These are phyloP conservation scores for Cylindroiulus punctatus DNA, from an alignment of 2,888 invertebrate species.

Conservation along the genomic window DNA sequence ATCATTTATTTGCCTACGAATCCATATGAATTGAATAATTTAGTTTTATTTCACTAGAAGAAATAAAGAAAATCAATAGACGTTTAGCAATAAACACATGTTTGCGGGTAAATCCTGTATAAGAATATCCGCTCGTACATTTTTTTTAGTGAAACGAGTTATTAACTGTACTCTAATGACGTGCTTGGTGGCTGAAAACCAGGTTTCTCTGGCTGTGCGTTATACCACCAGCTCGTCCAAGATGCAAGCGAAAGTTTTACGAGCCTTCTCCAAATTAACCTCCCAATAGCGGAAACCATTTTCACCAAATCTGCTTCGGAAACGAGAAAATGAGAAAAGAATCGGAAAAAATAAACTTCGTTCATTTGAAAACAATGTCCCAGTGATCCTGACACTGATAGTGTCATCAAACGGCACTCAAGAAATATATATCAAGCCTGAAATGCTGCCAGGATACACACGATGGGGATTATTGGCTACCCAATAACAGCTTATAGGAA, in stretches of 20 bases:
- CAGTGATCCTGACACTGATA: constrained; percentile 39
- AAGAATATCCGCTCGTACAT: too few species aligned
- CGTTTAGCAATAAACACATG: too few species aligned
- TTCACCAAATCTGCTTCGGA: constrained; percentile 47
- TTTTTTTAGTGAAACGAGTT: too few species aligned
- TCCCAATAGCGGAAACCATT: constrained; percentile 44
- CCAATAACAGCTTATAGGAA: constrained; percentile 45
- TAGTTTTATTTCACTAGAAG: too few species aligned
- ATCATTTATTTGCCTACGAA: too few species aligned
- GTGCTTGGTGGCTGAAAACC: too few species aligned
- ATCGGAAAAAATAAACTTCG: constrained; percentile 35
- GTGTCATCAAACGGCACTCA: constrained; percentile 42
- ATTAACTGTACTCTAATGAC: too few species aligned
- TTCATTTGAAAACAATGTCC: constrained; percentile 45
- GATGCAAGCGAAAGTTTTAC: constrained; percentile 24
- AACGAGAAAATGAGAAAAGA: constrained; percentile 42
- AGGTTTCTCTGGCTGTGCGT: not conserved
- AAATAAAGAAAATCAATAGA: too few species aligned
- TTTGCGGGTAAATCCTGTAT: too few species aligned
- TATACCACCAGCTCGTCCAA: not conserved
- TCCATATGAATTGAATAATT: too few species aligned
- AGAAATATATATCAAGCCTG: constrained; percentile 35
- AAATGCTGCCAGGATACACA: constrained; percentile 34
- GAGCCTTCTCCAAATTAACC: constrained; percentile 47
- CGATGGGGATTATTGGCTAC: constrained; percentile 39